These are phyloP conservation scores for Caenorhabditis japonica DNA, from an alignment of 2,888 invertebrate species.

Conservation along the genomic window DNA sequence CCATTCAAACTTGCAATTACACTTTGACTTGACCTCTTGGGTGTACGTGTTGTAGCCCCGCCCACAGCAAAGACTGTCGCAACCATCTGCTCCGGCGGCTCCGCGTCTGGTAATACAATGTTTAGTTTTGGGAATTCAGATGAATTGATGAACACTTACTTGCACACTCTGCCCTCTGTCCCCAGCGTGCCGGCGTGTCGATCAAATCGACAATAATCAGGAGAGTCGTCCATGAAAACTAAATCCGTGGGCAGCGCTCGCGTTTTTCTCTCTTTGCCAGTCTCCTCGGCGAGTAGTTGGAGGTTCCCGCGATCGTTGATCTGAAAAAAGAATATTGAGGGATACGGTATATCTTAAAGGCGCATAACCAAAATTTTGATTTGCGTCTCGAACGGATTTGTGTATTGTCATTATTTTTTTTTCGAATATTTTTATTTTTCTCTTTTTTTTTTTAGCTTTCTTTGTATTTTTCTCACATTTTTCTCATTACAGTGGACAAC, in stretches of 20 bases:
- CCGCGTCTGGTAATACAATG: slow-evolving; percentile 62
- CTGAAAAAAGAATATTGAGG: slow-evolving; percentile 29
- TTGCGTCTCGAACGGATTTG: no score
- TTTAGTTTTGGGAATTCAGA: background rate
- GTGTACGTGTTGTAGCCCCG: slow-evolving; percentile 75
- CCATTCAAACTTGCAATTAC: slow-evolving; percentile 73
- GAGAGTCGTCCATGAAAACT: slow-evolving; percentile 92
- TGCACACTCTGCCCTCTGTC: slow-evolving; percentile 75
- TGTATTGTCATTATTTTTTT: no score
- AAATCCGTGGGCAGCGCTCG: slow-evolving; percentile 79
- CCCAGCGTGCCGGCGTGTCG: slow-evolving; percentile 73
- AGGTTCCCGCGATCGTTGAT: slow-evolving; percentile 73
- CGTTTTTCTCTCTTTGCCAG: slow-evolving; percentile 53
- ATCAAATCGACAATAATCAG: slow-evolving; percentile 87
- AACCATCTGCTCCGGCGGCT: slow-evolving; percentile 70
- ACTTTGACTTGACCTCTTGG: slow-evolving; percentile 63
- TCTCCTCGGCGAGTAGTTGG: slow-evolving; percentile 64
- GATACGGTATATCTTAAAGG: background rate
- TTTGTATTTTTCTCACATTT: no score
- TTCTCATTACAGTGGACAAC: no score
- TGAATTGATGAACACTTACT: slow-evolving; percentile 53
- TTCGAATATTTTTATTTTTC: no score
- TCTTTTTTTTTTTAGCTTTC: no score
- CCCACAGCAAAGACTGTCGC: slow-evolving; percentile 76
- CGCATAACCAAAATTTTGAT: background rate